A percentile compares a stretch with the other conserved stretches of the same genome.
These are phyloP conservation scores for Ptyas mucosa DNA, from an alignment of 2,113 vertebrate species.

Conservation along the genomic window DNA sequence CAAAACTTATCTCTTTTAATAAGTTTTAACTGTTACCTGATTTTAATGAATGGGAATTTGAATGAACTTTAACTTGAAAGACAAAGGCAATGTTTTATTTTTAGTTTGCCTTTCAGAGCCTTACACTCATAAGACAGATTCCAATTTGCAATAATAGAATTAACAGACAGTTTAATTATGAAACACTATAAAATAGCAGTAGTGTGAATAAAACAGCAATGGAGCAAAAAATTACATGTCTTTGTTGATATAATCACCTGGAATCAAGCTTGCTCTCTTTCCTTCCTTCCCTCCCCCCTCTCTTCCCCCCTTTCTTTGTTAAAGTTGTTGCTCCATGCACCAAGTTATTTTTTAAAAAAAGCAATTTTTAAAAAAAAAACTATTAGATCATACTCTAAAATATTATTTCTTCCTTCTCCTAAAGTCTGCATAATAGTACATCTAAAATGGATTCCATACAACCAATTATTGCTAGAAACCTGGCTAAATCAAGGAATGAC, in stretches of 20 bases:
- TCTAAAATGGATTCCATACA: background rate
- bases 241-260: background rate
- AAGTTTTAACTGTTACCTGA: background rate
- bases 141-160: background rate
- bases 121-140: background rate
- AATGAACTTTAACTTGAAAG: background rate
- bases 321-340: background rate
- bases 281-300: background rate
- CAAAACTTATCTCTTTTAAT: background rate
- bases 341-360: background rate
- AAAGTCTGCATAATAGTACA: background rate
- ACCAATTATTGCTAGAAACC: background rate
- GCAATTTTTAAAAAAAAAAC: background rate
- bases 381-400: background rate
- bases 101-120: background rate
- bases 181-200: background rate
- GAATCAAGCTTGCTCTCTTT: background rate
- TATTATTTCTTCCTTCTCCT: background rate
- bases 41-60: background rate
- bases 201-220: background rate
- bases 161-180: background rate
- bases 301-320: background rate
- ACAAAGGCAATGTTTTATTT: background rate
- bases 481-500: background rate
- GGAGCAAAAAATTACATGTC: background rate